A percentile compares a stretch with the other conserved stretches of the same genome.
These are phyloP conservation scores for Melitaea cinxia DNA, from an alignment of 1,140 invertebrate species.

Conservation along the genomic window DNA sequence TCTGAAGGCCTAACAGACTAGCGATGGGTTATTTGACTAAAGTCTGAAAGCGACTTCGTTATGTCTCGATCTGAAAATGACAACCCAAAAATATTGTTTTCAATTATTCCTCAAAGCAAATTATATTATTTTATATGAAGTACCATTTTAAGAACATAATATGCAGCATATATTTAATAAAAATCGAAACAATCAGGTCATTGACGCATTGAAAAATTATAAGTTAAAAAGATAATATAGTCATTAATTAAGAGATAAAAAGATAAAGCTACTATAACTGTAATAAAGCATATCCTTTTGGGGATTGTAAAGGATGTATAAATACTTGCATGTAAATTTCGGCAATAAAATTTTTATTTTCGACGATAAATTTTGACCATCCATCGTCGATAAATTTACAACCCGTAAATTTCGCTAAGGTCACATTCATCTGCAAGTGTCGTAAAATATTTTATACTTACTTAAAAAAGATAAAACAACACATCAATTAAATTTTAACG, in stretches of 20 bases:
- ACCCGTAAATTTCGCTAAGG: slow-evolving; percentile 48
- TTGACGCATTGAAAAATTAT: too few relatives aligned
- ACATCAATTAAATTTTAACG: slow-evolving; percentile 22
- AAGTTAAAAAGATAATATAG: not conserved
- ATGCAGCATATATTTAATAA: too few relatives aligned
- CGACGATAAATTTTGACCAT: slow-evolving; percentile 48
- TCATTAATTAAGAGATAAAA: not conserved
- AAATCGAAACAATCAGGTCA: too few relatives aligned
- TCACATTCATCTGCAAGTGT: slow-evolving; percentile 39
- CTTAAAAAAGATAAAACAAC: slow-evolving; percentile 22
- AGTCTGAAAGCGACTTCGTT: not conserved
- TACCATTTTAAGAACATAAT: too few relatives aligned
- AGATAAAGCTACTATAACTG: not conserved
- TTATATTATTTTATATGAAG: not conserved
- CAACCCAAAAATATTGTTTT: not conserved
- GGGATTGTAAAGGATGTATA: slow-evolving; percentile 33
- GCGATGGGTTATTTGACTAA: not conserved
- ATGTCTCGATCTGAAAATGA: not conserved
- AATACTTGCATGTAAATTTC: slow-evolving; percentile 42
- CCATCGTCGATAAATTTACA: slow-evolving; percentile 46
- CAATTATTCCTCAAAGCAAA: not conserved
- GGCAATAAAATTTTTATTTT: slow-evolving; percentile 45
- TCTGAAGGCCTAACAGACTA: slow-evolving; percentile 12
- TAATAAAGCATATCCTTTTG: not conserved
- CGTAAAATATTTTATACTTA: slow-evolving; percentile 46